Conservation (phyloP, 2,113 vertebrate species). For the Trematocara nigrifrons region DNA sequence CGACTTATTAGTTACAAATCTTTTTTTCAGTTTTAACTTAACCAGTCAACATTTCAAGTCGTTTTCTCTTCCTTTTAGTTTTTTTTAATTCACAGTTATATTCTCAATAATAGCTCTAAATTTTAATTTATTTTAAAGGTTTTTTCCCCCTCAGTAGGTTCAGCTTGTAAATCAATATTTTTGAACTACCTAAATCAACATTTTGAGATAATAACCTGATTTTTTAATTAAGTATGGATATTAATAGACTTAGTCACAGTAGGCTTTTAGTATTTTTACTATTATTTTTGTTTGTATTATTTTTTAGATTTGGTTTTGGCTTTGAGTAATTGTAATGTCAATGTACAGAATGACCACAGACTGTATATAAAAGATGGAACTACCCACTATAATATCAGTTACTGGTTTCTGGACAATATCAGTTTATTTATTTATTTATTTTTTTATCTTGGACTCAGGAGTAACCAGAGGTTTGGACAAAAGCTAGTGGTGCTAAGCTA, state of each 20-base stretch:
- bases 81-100: neutral
- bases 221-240: fast-evolving
- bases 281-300: neutral
- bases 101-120: neutral
- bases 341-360: neutral
- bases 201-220: neutral
- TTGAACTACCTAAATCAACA: neutral
- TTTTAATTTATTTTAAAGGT: neutral
- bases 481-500: neutral
- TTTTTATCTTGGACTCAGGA: neutral
- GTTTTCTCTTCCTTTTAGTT: neutral
- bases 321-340: neutral
- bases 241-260: neutral
- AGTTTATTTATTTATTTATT: neutral
- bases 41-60: neutral
- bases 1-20: neutral
- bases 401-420: neutral
- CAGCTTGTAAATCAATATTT: neutral
- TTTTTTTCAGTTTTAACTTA: neutral
- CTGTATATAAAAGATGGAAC: neutral
- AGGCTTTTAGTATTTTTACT: neutral
- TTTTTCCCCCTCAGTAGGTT: fast-evolving
- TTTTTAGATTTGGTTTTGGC: neutral
- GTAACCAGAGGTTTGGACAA: neutral
- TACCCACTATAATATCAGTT: neutral